Percentiles rank a stretch among this genome's conserved stretches.
phyloP scores from a whole-genome alignment of 2,888 invertebrate genomes.

The Harpalus rufipes region DNA sequence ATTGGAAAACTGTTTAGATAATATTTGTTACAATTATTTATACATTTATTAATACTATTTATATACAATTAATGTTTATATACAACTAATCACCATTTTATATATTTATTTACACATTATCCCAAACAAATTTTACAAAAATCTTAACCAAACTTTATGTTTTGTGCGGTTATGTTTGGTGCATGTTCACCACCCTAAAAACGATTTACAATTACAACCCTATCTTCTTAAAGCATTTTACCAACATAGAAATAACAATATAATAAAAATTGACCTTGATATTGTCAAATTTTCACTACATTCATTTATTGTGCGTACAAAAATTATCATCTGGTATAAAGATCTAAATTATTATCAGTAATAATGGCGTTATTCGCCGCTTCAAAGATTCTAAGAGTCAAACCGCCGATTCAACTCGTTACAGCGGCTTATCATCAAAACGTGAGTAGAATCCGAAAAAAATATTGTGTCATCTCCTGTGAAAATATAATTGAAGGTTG shows the following conservation, averaged over 20 bases:
- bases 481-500: slow-evolving; percentile 82
- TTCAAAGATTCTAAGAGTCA: slow-evolving; percentile 72
- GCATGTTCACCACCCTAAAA: neutral
- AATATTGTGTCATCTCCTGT: slow-evolving; percentile 22
- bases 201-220: neutral
- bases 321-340: neutral
- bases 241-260: neutral
- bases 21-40: slow-evolving; percentile 34
- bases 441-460: slow-evolving; percentile 78
- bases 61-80: slow-evolving; percentile 11
- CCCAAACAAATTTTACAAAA: neutral
- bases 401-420: slow-evolving; percentile 71
- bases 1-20: neutral
- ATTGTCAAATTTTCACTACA: slow-evolving; percentile 32
- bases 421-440: slow-evolving; percentile 86
- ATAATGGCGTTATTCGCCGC: slow-evolving; percentile 75
- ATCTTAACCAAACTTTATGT: slow-evolving; percentile 18
- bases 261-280: neutral
- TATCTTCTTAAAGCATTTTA: neutral
- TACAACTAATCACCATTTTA: slow-evolving; percentile 3
- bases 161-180: slow-evolving; percentile 7
- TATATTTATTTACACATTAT: slow-evolving; percentile 9
- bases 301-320: slow-evolving; percentile 17
- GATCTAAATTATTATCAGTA: slow-evolving; percentile 1
- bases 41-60: slow-evolving; percentile 27